Evolutionary conservation across 2,888 invertebrate species (phyloP), one percentile per base, ranked within the genome.

Genomic region (Sycophila texana): DNA sequence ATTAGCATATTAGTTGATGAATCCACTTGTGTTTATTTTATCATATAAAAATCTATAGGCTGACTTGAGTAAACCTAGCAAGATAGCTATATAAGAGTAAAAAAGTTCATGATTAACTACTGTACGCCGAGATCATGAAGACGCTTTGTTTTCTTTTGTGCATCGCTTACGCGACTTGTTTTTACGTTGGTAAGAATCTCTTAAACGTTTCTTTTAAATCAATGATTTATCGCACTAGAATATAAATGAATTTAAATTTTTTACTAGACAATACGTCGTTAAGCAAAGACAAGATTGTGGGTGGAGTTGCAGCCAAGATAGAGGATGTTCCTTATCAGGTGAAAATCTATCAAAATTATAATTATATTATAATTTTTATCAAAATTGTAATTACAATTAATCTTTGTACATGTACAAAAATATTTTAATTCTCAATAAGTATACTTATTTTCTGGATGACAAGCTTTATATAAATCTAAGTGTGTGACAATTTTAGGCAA

Each of bases 11-110:
- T 39, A 26, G 16, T 60, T 16, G 12, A 16, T 30, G 2, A n/a
- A 63, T 30, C 39, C 63, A 63, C 63, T 47, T 63, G 63, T 63
- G 63, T 47, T 63, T 63, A 47, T 63, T 63, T 63, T 47, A 63
- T 12, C 18, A 14, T 26, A 10, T 39, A 10, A 10, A 39, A 39
- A 39, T 39, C 39, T 39, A 1, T 10, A 10, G 39, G 7, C 7
- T 39, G 39, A 39, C 39, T 39, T 39, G 39, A 39, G 39, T 39
- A 39, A 39, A 39, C 39, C 39, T 39, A 39, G 39, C 39, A 39
- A 39, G 10, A 30, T 10, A 10, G 10, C 39, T 39, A 39, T 39
- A 39, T 39, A 39, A 39, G 39, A 39, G 39, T 39, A 10, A 39
- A 26, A 39, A 39, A 39, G 39, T 39, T 63, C 12, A 13, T 18